Conservation (phyloP, 2,888 invertebrate genomes). For the Sturmia bella region DNA sequence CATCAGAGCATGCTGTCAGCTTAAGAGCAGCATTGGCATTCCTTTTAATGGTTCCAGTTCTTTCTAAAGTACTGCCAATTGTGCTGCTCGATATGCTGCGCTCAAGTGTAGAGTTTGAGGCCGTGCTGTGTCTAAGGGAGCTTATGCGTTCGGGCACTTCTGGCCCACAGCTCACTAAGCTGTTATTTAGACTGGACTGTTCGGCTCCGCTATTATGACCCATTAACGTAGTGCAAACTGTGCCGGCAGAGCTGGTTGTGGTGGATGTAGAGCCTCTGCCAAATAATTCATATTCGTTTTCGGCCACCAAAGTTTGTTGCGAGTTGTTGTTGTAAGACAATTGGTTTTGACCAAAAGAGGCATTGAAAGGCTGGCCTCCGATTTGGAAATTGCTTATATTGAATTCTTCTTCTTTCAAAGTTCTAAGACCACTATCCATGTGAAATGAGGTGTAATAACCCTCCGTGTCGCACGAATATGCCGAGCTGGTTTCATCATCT, state of each 20-base stretch:
- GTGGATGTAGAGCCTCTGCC: constrained; percentile 96
- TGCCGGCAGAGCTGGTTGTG: constrained; percentile 94
- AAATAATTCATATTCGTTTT: constrained; percentile 94
- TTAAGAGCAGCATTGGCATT: constrained; percentile 81
- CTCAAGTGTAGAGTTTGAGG: constrained; percentile 84
- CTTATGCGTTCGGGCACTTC: constrained; percentile 92
- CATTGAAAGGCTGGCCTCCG: constrained; percentile 85
- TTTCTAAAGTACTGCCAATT: constrained; percentile 81
- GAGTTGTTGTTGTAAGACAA: constrained; percentile 87
- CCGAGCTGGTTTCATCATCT: constrained; percentile 94
- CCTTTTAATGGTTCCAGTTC: constrained; percentile 82
- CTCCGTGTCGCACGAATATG: constrained; percentile 97
- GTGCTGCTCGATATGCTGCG: constrained; percentile 82
- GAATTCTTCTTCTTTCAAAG: constrained; percentile 88
- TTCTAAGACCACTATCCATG: constrained; percentile 95
- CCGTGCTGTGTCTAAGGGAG: constrained; percentile 84
- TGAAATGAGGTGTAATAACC: constrained; percentile 99
- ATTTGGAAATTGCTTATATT: constrained; percentile 87
- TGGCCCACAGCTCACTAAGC: constrained; percentile 83
- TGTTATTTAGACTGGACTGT: constrained; percentile 83
- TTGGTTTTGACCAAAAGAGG: constrained; percentile 79
- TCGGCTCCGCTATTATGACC: constrained; percentile 83
- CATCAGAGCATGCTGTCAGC: constrained; percentile 84
- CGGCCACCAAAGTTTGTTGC: constrained; percentile 88
- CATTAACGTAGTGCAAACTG: constrained; percentile 92